Base-by-base conservation (phyloP, 2,888 invertebrate species). In the Cetonia aurata region DNA sequence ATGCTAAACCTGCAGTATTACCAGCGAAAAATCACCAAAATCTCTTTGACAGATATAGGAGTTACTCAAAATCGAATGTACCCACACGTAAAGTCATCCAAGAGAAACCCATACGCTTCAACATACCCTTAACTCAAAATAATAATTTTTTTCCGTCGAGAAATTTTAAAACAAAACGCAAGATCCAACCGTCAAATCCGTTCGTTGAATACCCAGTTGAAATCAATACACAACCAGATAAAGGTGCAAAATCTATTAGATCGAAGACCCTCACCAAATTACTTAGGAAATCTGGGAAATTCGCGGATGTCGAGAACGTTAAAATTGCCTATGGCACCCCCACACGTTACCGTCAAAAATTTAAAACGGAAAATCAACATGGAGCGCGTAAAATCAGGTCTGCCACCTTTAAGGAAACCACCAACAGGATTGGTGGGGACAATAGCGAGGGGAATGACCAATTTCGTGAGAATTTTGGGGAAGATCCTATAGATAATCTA, bases 361-460 rank as follows among this genome's bases (percentile, higher is more conserved):
- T 9, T 12, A 67, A 67, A 42, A 44, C 9, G 42, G 13, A 17
- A 12, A 3, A 12, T 17, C 62, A 48, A 17, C 9, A 46, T 48
- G 37, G 46, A 13, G 13, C 46, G 25, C 56, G 67, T 13, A 67
- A 46, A 33, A 17, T 46, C 31, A 56, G 67, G 67, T 56, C 67
- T 17, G 19, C 42, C 33, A 41, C 60, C 44, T 17, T 66, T 71
- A 46, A 56, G 9, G 62, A 65, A 33, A 15, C 37, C 46, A 44
- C 68, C 68, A 50, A 62, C 62, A 46, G 56, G 68, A 31, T 71
- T 68, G 56, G 13, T 69, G 33, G 59, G 50, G 1, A 52, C 15
- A 25, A 46, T 71, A 56, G 56, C 15, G 37, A 71, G 31, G 12
- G 37, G 19, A 1, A n/a, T 37, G n/a, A 42, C 19, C 13, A 50